Conservation (phyloP, 1,140 invertebrate species). For the Chymomyza costata region DNA sequence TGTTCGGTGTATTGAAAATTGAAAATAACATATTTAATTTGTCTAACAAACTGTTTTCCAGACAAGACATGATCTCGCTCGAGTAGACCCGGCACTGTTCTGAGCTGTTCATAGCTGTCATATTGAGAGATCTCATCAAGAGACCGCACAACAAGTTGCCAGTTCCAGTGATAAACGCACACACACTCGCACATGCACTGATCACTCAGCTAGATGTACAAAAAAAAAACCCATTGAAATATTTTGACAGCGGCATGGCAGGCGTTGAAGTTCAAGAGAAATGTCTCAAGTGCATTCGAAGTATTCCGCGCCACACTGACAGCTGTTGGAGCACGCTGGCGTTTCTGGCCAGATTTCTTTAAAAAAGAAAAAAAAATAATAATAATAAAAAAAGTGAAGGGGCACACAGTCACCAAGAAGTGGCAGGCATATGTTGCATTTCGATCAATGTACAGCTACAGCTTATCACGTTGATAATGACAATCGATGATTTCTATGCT, state of each 20-base stretch:
- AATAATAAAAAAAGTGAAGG: conserved; percentile 13
- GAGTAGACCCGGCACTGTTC: too few relatives aligned
- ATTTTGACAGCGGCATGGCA: conserved; percentile 68
- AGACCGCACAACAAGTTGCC: conserved; percentile 63
- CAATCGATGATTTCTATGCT: conserved; percentile 19
- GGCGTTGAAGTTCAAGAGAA: conserved; percentile 71
- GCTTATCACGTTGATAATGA: conserved; percentile 70
- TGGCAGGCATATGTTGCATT: background rate
- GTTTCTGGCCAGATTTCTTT: background rate
- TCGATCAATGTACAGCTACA: conserved; percentile 24
- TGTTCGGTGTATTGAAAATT: conserved; percentile 35
- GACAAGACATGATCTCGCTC: too few relatives aligned
- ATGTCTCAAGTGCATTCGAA: conserved; percentile 71
- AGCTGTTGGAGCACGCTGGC: conserved; percentile 20
- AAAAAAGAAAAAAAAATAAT: background rate
- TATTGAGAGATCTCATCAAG: conserved; percentile 68
- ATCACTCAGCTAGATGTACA: background rate
- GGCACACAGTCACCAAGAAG: conserved; percentile 4
- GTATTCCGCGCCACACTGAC: conserved; percentile 53
- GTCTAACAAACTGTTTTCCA: conserved; percentile 51
- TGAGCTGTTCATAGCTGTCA: too few relatives aligned
- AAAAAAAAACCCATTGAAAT: conserved; percentile 53
- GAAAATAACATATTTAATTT: conserved; percentile 70
- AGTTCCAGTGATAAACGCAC: conserved; percentile 19
- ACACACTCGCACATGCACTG: background rate